Evolutionary conservation across 2,797 vertebrate genomes (phyloP).

Genomic region (Balearica regulorum): DNA sequence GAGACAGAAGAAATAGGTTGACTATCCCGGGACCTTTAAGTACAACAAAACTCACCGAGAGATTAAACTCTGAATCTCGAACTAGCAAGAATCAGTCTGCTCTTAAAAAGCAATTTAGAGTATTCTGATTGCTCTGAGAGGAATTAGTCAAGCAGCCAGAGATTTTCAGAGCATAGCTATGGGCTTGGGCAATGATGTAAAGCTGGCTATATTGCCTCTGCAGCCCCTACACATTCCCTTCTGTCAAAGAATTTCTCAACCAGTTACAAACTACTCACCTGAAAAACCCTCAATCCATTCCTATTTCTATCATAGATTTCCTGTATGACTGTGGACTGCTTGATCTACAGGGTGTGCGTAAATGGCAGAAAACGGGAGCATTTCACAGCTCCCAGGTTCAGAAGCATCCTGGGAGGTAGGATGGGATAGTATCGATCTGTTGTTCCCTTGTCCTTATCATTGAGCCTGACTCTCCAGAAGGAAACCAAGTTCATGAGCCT

Average conservation of each 20-base stretch:
- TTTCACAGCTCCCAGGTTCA: not conserved
- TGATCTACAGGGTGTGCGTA: not conserved
- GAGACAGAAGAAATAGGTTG: not conserved
- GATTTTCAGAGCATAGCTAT: not conserved
- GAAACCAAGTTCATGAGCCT: not conserved
- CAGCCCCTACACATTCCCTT: not conserved
- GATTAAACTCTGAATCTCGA: not conserved
- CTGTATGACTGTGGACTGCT: not conserved
- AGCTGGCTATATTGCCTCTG: not conserved
- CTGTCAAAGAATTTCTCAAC: not conserved
- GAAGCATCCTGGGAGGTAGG: not conserved
- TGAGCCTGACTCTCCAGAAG: not conserved
- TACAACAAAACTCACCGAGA: not conserved
- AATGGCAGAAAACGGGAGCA: not conserved
- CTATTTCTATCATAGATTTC: not conserved
- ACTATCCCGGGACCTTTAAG: not conserved
- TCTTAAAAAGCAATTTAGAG: conserved; percentile 18
- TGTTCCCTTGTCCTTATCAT: not conserved
- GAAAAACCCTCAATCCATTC: not conserved
- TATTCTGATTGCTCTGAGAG: conserved; percentile 22
- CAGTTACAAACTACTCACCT: not conserved
- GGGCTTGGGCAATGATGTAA: conserved; percentile 17
- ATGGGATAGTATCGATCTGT: not conserved
- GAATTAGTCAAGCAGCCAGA: not conserved
- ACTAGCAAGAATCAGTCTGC: not conserved